Base-by-base conservation (phyloP, 1,140 invertebrate genomes). In the Venustaconcha ellipsiformis region DNA sequence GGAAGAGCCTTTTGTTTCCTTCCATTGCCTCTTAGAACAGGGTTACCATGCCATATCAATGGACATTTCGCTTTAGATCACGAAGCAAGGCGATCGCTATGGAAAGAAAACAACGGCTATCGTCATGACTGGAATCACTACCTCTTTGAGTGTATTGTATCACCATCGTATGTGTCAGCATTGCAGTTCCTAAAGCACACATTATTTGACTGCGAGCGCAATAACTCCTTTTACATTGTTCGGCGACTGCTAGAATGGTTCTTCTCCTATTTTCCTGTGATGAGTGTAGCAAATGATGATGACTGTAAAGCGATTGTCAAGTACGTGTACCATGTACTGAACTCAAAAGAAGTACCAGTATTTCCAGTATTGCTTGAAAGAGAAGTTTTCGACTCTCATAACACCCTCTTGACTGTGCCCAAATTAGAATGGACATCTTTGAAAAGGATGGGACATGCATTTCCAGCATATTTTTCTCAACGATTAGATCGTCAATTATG, bases 11-110 rank as follows among this genome's bases (percentile, higher is more conserved):
- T 83, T 77, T 86, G 86, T 73, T 83, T 82, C 70, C 73, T 87
- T 23, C 86, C 86, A 26, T 74, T 85, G 5, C 82, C 86, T 20
- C 63, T 83, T 13, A 57, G 74, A n/a, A 82, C 82, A 14, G 69
- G 70, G 20, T 60, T 86, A 23, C 84, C 84, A 26, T 70, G 81
- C 26, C 80, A 88, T 67, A 79, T 88, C 20, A 86, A 86, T 76
- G 84, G 82, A 0, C 77, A 85, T 56, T 86, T 88, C 83, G 78
- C 80, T 23, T 67, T 88, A n/a, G 84, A 87, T 70, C 80, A 81
- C 67, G 84, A 83, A 74, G 76, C 83, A 56, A 78, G 86, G 60
- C 73, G 80, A 37, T 75, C 78, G 23, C 30, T 88, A 14, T 85
- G 81, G 80, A 68, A 81, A 14, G 70, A 58, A 30, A 68, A 75